phyloP scores from a whole-genome alignment of 1,140 invertebrate genomes.

The Mactra quadrangularis region DNA sequence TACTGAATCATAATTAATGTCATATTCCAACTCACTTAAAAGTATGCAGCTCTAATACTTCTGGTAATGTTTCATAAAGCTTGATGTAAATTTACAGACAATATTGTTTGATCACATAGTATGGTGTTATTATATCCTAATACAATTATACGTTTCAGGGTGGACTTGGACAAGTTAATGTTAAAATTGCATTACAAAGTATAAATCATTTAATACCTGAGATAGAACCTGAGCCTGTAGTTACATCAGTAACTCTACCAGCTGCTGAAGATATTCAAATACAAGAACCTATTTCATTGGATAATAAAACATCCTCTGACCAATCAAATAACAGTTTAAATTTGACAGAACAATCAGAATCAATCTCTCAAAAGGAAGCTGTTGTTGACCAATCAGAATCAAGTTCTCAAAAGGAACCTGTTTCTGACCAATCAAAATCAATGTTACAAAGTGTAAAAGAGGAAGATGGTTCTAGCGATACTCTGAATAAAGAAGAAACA shows the following conservation, averaged over 20 bases:
- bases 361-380: neutral
- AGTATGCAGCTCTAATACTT: too few species aligned
- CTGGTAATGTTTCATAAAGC: too few species aligned
- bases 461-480: neutral
- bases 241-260: neutral
- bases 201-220: slow-evolving; percentile 71
- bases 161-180: slow-evolving; percentile 71
- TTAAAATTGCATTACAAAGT: slow-evolving; percentile 61
- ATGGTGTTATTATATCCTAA: too few species aligned
- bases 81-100: too few species aligned
- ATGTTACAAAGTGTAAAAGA: neutral
- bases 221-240: slow-evolving; percentile 49
- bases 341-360: neutral
- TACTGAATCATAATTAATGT: too few species aligned
- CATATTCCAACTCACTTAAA: too few species aligned
- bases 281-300: neutral
- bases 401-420: neutral
- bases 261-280: neutral
- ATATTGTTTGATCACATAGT: too few species aligned
- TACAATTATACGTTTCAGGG: too few species aligned
- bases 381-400: neutral
- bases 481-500: neutral
- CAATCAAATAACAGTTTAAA: neutral
- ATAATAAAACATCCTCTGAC: neutral
- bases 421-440: slow-evolving; percentile 6